These are phyloP conservation scores for Drosophila mimetica DNA, from an alignment of 2,888 invertebrate genomes.

Conservation along the genomic window DNA sequence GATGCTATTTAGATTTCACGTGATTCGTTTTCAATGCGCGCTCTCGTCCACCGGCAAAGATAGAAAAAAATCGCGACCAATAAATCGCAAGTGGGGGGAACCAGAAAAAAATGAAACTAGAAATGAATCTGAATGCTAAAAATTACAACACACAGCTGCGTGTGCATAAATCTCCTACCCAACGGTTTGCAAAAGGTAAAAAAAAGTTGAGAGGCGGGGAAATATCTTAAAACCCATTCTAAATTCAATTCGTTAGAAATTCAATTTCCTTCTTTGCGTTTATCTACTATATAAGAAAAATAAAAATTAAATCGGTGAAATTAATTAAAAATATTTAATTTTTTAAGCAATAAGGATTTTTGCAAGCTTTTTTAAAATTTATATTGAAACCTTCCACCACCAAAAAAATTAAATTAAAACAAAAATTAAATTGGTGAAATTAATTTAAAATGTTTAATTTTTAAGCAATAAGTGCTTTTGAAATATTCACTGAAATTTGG, in stretches of 20 bases:
- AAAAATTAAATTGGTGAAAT: too few species aligned
- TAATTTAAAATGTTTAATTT: too few species aligned
- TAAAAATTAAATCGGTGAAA: background rate
- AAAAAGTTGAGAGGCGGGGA: slow-evolving; percentile 25
- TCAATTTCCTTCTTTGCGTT: slow-evolving; percentile 51
- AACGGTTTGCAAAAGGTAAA: slow-evolving; percentile 53
- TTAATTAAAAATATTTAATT: too few species aligned
- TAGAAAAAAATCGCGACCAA: slow-evolving; percentile 71
- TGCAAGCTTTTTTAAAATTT: too few species aligned
- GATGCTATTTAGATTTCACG: slow-evolving; percentile 81
- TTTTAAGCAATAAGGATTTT: too few species aligned
- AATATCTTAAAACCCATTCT: slow-evolving; percentile 46
- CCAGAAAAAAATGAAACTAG: slow-evolving; percentile 35
- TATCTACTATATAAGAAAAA: slow-evolving; percentile 68
- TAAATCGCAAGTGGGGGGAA: slow-evolving; percentile 63
- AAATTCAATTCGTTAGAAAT: slow-evolving; percentile 63
- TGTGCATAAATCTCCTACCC: slow-evolving; percentile 70
- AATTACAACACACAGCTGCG: slow-evolving; percentile 79
- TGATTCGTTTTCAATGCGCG: slow-evolving; percentile 80
- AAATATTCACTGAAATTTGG: too few species aligned
- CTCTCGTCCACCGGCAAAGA: slow-evolving; percentile 67
- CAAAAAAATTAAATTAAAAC: too few species aligned
- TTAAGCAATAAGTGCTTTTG: too few species aligned
- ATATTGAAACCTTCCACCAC: too few species aligned
- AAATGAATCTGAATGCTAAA: slow-evolving; percentile 62